Evolutionary conservation across 2,888 invertebrate species (phyloP).

Genomic region (Cistogaster globosa): DNA sequence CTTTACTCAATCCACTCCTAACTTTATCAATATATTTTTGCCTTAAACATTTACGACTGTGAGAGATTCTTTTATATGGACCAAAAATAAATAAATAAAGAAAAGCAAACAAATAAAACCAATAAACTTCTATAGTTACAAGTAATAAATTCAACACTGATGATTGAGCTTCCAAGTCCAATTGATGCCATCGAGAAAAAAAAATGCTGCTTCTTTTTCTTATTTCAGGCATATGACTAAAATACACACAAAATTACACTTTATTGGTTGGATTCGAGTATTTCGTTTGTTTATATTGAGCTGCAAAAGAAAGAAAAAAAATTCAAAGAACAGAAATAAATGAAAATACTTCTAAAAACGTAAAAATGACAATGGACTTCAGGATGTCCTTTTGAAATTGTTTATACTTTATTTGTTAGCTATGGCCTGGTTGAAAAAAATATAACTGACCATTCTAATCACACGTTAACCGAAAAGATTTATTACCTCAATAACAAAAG

Average conservation of each 20-base stretch:
- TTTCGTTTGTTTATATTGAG: too few species aligned
- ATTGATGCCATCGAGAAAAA: conserved; percentile 58
- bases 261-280: conserved; percentile 63
- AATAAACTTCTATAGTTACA: conserved; percentile 74
- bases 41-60: conserved; percentile 1
- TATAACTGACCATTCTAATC: conserved; percentile 67
- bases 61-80: conserved; percentile 20
- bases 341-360: conserved; percentile 64
- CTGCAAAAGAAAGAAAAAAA: too few species aligned
- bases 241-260: conserved; percentile 68
- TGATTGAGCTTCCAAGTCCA: conserved; percentile 71
- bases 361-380: conserved; percentile 66
- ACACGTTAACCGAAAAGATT: conserved; percentile 74
- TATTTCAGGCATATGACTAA: conserved; percentile 25
- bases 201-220: neutral
- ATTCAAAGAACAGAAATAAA: conserved; percentile 51
- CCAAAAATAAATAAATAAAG: conserved; percentile 13
- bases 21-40: conserved; percentile 39
- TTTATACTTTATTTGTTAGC: conserved; percentile 26
- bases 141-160: conserved; percentile 71
- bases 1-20: conserved; percentile 57
- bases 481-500: conserved; percentile 74
- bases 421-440: conserved; percentile 37
- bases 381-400: conserved; percentile 60
- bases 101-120: conserved; percentile 69